Evolutionary conservation across 2,888 invertebrate genomes (phyloP), one percentile per base, ranked within the genome.

Genomic region (Pseudococcus jackbeardsleyi): DNA sequence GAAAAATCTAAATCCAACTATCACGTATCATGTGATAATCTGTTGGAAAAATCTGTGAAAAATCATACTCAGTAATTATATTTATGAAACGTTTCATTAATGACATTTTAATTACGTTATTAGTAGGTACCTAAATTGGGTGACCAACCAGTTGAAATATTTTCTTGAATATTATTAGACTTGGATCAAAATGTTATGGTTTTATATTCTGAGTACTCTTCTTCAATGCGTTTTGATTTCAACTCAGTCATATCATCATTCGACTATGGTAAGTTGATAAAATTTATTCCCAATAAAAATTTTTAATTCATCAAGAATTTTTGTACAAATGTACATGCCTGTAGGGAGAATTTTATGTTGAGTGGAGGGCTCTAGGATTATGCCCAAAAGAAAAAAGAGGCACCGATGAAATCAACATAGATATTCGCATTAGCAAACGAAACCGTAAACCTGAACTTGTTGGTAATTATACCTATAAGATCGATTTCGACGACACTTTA

Each of bases 311-410:
- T 33, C 26, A 33, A 33, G 3, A 33, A 33, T 2, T 33, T 1
- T 33, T 33, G 26, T 33, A 33, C 26, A 33, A 15, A 59, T 64
- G 8, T 33, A 64, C 12, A 8, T 22, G 2, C 22, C 15, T 22
- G 3, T 12, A 77, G 77, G 77, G 77, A 9, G 77, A 77, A 39
- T 77, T 39, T 7, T 39, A 77, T 17, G 77, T 77, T 17, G 77
- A 77, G 9, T 77, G 77, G 77, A 77, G 39, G 39, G 77, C n/a
- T 17, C 4, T 77, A 7, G 77, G 77, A 39, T 39, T 39, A 39
- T 77, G 77, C 22, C 77, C 77, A 9, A 19, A 17, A 17, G 77
- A 77, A 7, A 77, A 77, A 77, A 33, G 77, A 77, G 77, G 77
- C 9, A 39, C 77, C 39, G 22, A 77, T 39, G 77, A 77, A 77